These are phyloP conservation scores for Hydrophis major DNA, from an alignment of 2,797 vertebrate genomes.

Conservation along the genomic window DNA sequence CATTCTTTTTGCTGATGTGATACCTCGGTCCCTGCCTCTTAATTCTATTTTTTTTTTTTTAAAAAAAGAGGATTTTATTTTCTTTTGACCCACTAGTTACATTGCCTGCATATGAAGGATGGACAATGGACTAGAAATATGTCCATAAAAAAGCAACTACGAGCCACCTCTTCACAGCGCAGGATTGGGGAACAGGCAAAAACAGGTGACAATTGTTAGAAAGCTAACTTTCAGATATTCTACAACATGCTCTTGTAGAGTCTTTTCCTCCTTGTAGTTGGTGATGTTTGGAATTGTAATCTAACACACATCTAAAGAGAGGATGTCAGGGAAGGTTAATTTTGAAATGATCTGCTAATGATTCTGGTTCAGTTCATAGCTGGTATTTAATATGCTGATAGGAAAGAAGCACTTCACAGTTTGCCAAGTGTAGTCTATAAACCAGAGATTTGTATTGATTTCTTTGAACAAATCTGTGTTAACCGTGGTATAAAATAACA, in stretches of 20 bases:
- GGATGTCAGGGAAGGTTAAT: background rate
- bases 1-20: background rate
- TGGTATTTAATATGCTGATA: background rate
- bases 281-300: background rate
- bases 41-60: background rate
- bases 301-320: background rate
- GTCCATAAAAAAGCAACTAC: background rate
- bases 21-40: background rate
- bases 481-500: background rate
- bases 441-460: background rate
- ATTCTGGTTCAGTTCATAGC: background rate
- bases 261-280: background rate
- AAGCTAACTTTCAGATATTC: background rate
- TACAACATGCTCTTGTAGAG: background rate
- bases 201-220: background rate
- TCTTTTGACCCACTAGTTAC: background rate
- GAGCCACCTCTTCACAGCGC: background rate
- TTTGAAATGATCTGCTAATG: background rate
- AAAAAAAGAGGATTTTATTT: background rate
- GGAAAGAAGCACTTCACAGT: background rate
- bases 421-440: background rate
- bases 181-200: background rate
- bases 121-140: background rate
- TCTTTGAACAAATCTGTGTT: background rate
- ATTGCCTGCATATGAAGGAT: background rate